Base-by-base conservation (phyloP, 2,888 invertebrate species). In the Salticus scenicus region DNA sequence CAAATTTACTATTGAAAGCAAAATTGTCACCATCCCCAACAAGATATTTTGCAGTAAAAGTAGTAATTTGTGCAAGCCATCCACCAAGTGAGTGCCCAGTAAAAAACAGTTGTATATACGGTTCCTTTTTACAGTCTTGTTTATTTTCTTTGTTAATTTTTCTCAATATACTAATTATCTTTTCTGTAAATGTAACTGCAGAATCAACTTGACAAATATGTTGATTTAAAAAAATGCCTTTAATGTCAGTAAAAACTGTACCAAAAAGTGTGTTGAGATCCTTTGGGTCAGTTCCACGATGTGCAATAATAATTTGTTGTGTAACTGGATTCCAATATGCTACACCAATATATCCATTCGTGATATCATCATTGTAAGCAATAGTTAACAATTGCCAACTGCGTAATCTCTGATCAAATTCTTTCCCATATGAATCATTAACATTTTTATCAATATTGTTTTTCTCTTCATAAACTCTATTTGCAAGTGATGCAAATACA, bases 81-180 rank as follows among this genome's bases (percentile, higher is more conserved):
- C 20, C 71, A 20, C 71, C 71, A 2, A 71, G 47, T 1, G 71
- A 71, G 42, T 71, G 71, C 24, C 71, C 71, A 2, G 71, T 71
- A 41, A 41, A n/a, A 27, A 71, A 71, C 27, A 64, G 17, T 24
- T 64, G 64, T 64, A 64, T 64, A 17, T 28, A 10, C 4, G 64
- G 2, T 24, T 27, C 64, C 17, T 14, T 47, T n/a, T n/a, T n/a
- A n/a, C n/a, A n/a, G n/a, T n/a, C n/a, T n/a, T n/a, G n/a, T n/a
- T n/a, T n/a, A n/a, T n/a, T n/a, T 47, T 47, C 47, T 2, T 14
- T 2, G 17, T 47, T 37, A 14, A 33, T n/a, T 71, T 37, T 17
- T 7, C 12, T n/a, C 7, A 71, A 7, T 1, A 42, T 8, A 10
- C 37, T 37, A 4, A 37, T 20, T n/a, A 71, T 28, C n/a, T 2